A percentile compares a stretch with the other conserved stretches of the same genome.
These are phyloP conservation scores for Amiota minor DNA, from an alignment of 2,888 invertebrate genomes.

Conservation along the genomic window DNA sequence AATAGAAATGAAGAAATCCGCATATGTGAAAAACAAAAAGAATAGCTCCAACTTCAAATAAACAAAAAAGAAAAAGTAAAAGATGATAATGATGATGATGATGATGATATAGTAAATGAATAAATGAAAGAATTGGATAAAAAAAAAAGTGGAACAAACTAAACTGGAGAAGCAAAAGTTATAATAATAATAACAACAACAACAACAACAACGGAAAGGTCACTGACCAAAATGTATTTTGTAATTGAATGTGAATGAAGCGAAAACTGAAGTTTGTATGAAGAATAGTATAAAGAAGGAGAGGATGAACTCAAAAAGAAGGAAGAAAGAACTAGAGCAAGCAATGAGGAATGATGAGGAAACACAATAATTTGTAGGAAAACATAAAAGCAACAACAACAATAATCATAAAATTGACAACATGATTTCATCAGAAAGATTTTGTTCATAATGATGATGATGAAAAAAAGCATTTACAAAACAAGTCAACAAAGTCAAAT, in stretches of 20 bases:
- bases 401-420: slow-evolving; percentile 30
- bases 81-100: neutral
- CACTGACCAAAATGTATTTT: slow-evolving; percentile 73
- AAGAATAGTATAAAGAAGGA: slow-evolving; percentile 31
- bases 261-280: neutral
- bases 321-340: slow-evolving; percentile 34
- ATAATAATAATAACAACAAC: neutral
- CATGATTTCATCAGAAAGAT: slow-evolving; percentile 42
- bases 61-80: slow-evolving; percentile 22
- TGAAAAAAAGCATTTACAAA: slow-evolving; percentile 39
- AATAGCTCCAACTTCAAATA: slow-evolving; percentile 50
- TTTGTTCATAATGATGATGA: too few species aligned
- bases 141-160: slow-evolving; percentile 2
- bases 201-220: slow-evolving; percentile 61
- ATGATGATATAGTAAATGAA: neutral
- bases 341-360: slow-evolving; percentile 38
- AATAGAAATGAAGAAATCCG: slow-evolving; percentile 45
- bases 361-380: slow-evolving; percentile 3
- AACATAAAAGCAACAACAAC: slow-evolving; percentile 33
- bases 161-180: neutral
- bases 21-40: slow-evolving; percentile 56
- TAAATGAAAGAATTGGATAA: neutral
- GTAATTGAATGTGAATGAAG: slow-evolving; percentile 53
- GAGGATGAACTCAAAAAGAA: slow-evolving; percentile 23
- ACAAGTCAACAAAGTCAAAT: slow-evolving; percentile 42